Evolutionary conservation across 2,113 vertebrate genomes (phyloP).

Genomic region (Phylloscopus whistleri): DNA sequence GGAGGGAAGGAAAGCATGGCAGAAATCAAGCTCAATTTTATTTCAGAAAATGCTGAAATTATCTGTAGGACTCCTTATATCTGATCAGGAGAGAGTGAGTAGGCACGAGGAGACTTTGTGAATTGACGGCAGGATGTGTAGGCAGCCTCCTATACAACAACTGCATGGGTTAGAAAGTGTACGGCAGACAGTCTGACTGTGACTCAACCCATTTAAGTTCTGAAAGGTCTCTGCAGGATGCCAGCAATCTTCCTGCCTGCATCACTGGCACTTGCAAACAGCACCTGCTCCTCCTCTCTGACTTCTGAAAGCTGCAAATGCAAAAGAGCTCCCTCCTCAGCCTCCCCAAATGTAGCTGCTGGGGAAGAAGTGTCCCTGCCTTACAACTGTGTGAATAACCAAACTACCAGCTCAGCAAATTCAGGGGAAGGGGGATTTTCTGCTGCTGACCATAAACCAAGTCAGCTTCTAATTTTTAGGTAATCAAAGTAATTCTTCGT

Average conservation of each 20-base stretch:
- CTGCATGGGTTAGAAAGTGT: constrained; percentile 5
- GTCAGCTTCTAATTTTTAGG: neutral
- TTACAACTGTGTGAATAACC: neutral
- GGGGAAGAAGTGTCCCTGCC: neutral
- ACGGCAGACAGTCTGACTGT: constrained; percentile 13
- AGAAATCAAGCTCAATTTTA: neutral
- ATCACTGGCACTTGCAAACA: neutral
- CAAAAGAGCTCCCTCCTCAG: neutral
- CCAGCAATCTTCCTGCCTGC: constrained; percentile 8
- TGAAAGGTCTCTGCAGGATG: constrained; percentile 41
- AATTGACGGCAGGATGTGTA: constrained; percentile 47
- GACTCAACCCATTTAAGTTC: constrained; percentile 42
- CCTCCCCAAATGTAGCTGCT: neutral
- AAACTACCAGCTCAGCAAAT: neutral
- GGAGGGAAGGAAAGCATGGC: neutral
- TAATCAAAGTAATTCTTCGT: neutral
- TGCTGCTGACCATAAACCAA: neutral
- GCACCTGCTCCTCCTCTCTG: constrained; percentile 1
- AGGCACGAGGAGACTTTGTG: constrained; percentile 29
- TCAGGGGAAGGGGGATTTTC: neutral
- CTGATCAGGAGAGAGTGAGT: constrained; percentile 39
- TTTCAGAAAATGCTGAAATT: constrained; percentile 22
- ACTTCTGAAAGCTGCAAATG: neutral
- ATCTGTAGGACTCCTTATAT: neutral
- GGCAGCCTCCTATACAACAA: constrained; percentile 56